Evolutionary conservation across 2,888 invertebrate genomes (phyloP).

Genomic region (Incurvaria masculella): DNA sequence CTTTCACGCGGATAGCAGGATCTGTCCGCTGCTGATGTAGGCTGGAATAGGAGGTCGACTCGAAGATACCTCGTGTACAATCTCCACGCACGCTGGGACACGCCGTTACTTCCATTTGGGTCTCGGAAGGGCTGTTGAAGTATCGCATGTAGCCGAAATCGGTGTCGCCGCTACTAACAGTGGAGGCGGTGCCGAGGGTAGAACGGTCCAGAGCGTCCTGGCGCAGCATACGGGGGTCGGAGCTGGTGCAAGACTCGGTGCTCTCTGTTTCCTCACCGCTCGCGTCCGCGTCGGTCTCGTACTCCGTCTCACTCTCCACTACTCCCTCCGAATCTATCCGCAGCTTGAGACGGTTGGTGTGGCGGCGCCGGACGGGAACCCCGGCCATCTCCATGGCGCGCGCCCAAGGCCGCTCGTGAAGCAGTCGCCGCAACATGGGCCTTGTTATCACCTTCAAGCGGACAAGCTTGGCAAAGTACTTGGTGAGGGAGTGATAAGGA

Average conservation of each 20-base stretch:
- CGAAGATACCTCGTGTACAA: slow-evolving; percentile 41
- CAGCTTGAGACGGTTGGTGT: slow-evolving; percentile 43
- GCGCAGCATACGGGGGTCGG: slow-evolving; percentile 43
- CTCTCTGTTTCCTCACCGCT: slow-evolving; percentile 43
- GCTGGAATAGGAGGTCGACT: slow-evolving; percentile 18
- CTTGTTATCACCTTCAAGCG: slow-evolving; percentile 68
- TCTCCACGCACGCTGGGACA: slow-evolving; percentile 30
- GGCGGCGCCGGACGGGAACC: slow-evolving; percentile 40
- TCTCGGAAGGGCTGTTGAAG: slow-evolving; percentile 43
- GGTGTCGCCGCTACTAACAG: slow-evolving; percentile 52
- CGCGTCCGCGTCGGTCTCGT: slow-evolving; percentile 37
- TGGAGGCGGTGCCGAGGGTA: slow-evolving; percentile 42
- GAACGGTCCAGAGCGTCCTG: slow-evolving; percentile 59
- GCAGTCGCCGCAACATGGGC: slow-evolving; percentile 68
- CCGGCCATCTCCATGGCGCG: slow-evolving; percentile 48
- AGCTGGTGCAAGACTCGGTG: slow-evolving; percentile 30
- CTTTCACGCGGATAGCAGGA: not conserved
- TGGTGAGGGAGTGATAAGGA: slow-evolving; percentile 74
- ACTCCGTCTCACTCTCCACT: slow-evolving; percentile 39
- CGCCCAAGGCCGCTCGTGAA: slow-evolving; percentile 61
- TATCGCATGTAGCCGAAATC: slow-evolving; percentile 67
- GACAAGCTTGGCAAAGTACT: slow-evolving; percentile 72
- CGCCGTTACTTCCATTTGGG: slow-evolving; percentile 29
- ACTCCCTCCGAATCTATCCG: slow-evolving; percentile 43
- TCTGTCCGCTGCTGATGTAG: not conserved